phyloP scores from a whole-genome alignment of 2,888 invertebrate genomes.

The Cerastoderma edule region DNA sequence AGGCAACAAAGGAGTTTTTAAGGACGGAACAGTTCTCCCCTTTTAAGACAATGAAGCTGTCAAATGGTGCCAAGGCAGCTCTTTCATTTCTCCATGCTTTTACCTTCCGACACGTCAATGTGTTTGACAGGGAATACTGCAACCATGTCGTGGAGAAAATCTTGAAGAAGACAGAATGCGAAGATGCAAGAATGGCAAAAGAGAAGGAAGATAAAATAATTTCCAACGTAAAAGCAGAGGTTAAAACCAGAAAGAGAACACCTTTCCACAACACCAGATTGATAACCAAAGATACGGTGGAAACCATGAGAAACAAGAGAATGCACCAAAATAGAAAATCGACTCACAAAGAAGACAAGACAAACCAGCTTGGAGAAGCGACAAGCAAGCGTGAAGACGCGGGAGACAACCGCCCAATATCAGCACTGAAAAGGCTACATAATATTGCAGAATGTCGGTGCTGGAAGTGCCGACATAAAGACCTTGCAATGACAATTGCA shows the following conservation, averaged over 20 bases:
- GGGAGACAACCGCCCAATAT: background rate
- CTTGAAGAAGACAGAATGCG: conserved; percentile 37
- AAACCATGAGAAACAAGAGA: background rate
- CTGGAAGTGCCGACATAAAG: conserved; percentile 57
- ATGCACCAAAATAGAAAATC: background rate
- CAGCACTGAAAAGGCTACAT: background rate
- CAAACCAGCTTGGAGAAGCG: background rate
- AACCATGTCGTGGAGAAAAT: conserved; percentile 41
- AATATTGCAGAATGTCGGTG: conserved; percentile 19
- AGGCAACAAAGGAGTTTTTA: conserved; percentile 43
- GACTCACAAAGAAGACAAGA: too few relatives aligned
- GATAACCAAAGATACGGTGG: background rate
- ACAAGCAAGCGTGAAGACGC: background rate
- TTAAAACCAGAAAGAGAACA: background rate
- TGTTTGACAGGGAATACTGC: conserved; percentile 14
- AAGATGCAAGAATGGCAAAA: conserved; percentile 13
- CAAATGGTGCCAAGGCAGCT: conserved; percentile 25
- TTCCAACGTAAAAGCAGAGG: background rate
- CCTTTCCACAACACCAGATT: background rate
- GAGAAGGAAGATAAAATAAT: background rate
- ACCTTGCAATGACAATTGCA: conserved; percentile 46
- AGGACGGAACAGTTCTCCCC: conserved; percentile 33
- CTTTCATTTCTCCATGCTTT: conserved; percentile 51
- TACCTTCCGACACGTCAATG: conserved; percentile 32
- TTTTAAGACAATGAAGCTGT: conserved; percentile 31